These are phyloP conservation scores for Psix sp. DNA, from an alignment of 1,140 invertebrate species.

Conservation along the genomic window DNA sequence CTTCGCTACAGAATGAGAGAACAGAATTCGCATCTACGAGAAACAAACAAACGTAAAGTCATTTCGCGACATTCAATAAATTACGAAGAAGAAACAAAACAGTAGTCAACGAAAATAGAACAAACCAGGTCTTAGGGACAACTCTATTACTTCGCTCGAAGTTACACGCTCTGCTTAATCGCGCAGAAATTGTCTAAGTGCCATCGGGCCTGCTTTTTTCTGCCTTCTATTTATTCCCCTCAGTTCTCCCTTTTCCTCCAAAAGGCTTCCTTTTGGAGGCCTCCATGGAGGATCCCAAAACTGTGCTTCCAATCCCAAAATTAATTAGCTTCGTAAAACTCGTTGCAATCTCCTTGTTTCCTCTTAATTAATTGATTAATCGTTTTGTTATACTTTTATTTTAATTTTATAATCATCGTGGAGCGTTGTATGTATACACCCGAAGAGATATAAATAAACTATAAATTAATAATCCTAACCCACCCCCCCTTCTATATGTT, in stretches of 20 bases:
- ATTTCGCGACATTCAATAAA: slow-evolving; percentile 39
- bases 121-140: slow-evolving; percentile 47
- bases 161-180: slow-evolving; percentile 60
- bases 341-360: slow-evolving; percentile 49
- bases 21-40: slow-evolving; percentile 34
- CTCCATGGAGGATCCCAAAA: too few species aligned
- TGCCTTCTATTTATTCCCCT: too few species aligned
- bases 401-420: slow-evolving; percentile 54
- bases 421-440: slow-evolving; percentile 64
- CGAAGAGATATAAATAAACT: slow-evolving; percentile 73
- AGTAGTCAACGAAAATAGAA: slow-evolving; percentile 23
- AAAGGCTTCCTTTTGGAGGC: too few species aligned
- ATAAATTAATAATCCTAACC: slow-evolving; percentile 76
- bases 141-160: slow-evolving; percentile 57
- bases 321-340: slow-evolving; percentile 44
- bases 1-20: slow-evolving; percentile 22
- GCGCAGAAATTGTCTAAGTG: slow-evolving; percentile 45
- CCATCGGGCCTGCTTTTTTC: too few species aligned
- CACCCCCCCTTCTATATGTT: slow-evolving; percentile 81
- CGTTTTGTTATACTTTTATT: slow-evolving; percentile 17
- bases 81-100: background rate
- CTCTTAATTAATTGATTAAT: too few species aligned
- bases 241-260: too few species aligned
- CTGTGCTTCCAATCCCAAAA: too few species aligned
- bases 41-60: slow-evolving; percentile 35